Percentiles rank a stretch among this genome's conserved stretches.
Evolutionary conservation across 2,797 vertebrate species (phyloP).

Genomic region (Taenioides sp.): DNA sequence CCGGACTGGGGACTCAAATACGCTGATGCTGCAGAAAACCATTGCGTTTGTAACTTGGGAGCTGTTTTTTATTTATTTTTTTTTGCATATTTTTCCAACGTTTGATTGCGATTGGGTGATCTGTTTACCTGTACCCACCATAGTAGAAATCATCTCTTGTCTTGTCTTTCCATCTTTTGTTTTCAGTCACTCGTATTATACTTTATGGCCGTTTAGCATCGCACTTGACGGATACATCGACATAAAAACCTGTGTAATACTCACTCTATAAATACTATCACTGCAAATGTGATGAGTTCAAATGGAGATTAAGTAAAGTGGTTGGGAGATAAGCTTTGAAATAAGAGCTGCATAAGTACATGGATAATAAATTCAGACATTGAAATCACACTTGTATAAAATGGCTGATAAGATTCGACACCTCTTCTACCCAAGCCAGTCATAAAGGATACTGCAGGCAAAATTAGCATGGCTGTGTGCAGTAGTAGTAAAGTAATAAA

Average conservation of each 20-base stretch:
- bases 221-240: not conserved
- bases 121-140: not conserved
- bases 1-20: constrained; percentile 23
- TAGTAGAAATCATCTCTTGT: not conserved
- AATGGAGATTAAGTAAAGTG: constrained; percentile 12
- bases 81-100: constrained; percentile 11
- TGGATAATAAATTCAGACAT: not conserved
- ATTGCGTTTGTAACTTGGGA: constrained; percentile 18
- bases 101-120: constrained; percentile 14
- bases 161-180: not conserved
- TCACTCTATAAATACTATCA: constrained; percentile 5
- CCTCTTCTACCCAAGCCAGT: not conserved
- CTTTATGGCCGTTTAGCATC: constrained; percentile 2
- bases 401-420: not conserved
- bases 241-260: constrained; percentile 12
- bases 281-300: constrained; percentile 3
- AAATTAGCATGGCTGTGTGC: not conserved
- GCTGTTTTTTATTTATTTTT: not conserved
- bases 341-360: not conserved
- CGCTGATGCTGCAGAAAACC: constrained; percentile 50
- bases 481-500: too few species aligned
- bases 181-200: not conserved
- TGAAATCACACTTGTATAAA: not conserved
- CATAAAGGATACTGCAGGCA: not conserved
- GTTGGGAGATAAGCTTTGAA: constrained; percentile 5